Base-by-base conservation (phyloP, 2,888 invertebrate genomes). In the Callosobruchus maculatus region DNA sequence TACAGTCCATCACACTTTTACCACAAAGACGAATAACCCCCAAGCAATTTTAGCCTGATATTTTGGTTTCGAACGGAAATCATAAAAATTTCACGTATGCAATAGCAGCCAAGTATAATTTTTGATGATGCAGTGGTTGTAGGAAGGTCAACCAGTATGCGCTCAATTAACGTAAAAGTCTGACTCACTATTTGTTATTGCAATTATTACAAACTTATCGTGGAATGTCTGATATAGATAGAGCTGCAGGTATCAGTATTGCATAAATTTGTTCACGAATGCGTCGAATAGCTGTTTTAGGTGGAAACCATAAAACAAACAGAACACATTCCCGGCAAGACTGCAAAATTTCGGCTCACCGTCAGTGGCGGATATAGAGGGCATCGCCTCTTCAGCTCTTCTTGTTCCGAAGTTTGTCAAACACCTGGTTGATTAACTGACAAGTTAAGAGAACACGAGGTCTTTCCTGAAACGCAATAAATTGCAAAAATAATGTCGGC, bases 401-500 rank as follows among this genome's bases (percentile, higher is more conserved):
- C n/a, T n/a, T n/a, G n/a, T n/a, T n/a, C n/a, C n/a, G n/a, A n/a
- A n/a, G n/a, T n/a, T n/a, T n/a, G n/a, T n/a, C n/a, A n/a, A n/a
- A n/a, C n/a, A n/a, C n/a, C n/a, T n/a, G n/a, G n/a, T n/a, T n/a
- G n/a, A n/a, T n/a, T n/a, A n/a, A n/a, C n/a, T 49, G 49, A 5
- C 13, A 18, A 49, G 49, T 18, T 5, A 49, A 49, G 13, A 49
- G 49, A 49, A 49, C 49, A 49, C 49, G 49, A 5, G 49, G 49
- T 49, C 49, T 13, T 1, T 18, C 1, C 9, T 49, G 49, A 49
- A 49, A 49, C 26, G 26, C 7, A 49, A 7, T 5, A 49, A 49
- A 49, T 18, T 49, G 49, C 49, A 5, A 49, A 49, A 7, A 49
- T 49, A 1, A 84, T 84, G 84, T 92, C 92, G 82, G 92, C 92